These are phyloP conservation scores for Brachionus asplanchnoidis DNA, from an alignment of 1,140 invertebrate species.

Conservation along the genomic window DNA sequence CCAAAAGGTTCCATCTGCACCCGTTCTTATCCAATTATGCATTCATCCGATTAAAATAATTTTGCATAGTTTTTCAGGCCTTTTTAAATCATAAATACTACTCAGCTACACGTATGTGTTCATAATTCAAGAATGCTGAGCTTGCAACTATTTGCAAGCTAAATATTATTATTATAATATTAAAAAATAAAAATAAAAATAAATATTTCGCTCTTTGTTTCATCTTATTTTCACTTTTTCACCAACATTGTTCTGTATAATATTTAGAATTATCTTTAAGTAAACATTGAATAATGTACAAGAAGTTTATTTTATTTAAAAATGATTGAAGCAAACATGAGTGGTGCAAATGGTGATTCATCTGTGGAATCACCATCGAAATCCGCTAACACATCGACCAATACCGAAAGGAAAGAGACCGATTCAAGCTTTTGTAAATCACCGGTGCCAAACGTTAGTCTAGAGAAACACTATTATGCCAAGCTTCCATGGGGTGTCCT, in stretches of 20 bases:
- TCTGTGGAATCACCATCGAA: not conserved
- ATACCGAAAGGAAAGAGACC: not conserved
- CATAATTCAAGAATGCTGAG: not conserved
- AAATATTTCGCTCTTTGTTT: constrained; percentile 5
- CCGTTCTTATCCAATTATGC: not conserved
- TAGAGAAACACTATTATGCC: constrained; percentile 10
- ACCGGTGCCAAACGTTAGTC: not conserved
- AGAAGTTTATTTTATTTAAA: not conserved
- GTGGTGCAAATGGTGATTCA: constrained; percentile 26
- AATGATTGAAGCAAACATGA: constrained; percentile 17
- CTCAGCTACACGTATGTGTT: not conserved
- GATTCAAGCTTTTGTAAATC: not conserved
- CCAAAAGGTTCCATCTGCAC: not conserved
- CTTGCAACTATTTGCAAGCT: not conserved
- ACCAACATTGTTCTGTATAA: not conserved
- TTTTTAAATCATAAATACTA: not conserved
- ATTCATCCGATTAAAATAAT: not conserved
- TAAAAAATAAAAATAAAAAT: not conserved
- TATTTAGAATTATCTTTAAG: not conserved
- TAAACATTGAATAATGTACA: not conserved
- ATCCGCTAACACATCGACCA: constrained; percentile 17
- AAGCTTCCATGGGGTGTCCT: constrained; percentile 25
- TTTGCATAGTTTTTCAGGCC: not conserved
- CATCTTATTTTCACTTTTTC: not conserved
- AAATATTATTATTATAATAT: not conserved